Evolutionary conservation across 1,140 invertebrate species (phyloP).

Genomic region (Cydia amplana): DNA sequence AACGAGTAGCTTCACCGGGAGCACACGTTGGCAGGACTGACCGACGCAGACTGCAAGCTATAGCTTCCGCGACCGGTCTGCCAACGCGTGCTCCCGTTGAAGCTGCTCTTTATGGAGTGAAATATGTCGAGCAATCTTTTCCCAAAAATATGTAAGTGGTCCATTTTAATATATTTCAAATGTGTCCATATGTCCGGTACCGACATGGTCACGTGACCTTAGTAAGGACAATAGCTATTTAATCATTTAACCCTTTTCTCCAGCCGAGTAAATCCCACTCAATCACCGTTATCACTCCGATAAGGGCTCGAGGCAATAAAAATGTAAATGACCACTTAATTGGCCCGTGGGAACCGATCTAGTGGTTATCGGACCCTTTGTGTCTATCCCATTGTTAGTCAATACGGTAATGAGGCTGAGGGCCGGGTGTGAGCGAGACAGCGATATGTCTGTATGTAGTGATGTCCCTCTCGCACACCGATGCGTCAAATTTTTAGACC

Average conservation of each 20-base stretch:
- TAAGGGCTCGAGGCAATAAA: constrained; percentile 16
- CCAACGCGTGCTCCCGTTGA: no score
- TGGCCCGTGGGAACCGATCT: constrained; percentile 23
- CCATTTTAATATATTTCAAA: no score
- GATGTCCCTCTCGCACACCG: no score
- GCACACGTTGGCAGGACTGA: no score
- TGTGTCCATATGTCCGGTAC: background rate
- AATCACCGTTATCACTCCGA: background rate
- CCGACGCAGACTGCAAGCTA: no score
- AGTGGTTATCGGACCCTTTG: constrained; percentile 22
- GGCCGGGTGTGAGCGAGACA: background rate
- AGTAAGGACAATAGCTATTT: background rate
- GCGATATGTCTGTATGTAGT: no score
- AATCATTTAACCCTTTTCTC: background rate
- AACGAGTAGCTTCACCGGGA: no score
- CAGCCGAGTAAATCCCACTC: background rate
- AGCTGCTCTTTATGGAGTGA: background rate
- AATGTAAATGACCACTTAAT: constrained; percentile 24
- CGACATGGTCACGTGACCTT: background rate
- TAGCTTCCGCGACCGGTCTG: no score
- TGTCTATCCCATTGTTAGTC: constrained; percentile 17
- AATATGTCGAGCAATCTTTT: background rate
- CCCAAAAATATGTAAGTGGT: no score
- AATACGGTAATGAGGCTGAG: constrained; percentile 2
- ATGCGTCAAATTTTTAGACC: no score